These are phyloP conservation scores for Tribolium castaneum DNA, from an alignment of 1,140 invertebrate genomes.

Conservation along the genomic window DNA sequence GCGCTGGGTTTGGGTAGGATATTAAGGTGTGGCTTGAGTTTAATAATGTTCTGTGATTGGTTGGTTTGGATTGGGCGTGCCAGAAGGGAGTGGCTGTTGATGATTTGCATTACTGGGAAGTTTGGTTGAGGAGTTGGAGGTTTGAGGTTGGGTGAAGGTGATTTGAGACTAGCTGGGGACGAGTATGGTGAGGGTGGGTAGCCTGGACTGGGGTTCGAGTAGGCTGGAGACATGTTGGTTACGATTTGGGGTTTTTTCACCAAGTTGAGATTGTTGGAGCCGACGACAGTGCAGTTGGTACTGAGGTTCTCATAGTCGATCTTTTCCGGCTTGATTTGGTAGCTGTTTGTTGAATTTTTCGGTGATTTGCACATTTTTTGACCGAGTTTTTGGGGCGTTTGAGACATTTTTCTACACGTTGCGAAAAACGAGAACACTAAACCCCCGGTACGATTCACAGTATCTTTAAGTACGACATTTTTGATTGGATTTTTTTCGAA, in stretches of 20 bases:
- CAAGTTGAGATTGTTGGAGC: constrained; percentile 62
- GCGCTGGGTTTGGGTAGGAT: constrained; percentile 63
- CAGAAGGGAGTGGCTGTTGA: constrained; percentile 57
- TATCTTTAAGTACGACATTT: constrained; percentile 39
- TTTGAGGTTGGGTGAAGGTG: constrained; percentile 59
- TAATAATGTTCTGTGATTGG: constrained; percentile 61
- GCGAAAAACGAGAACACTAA: constrained; percentile 35
- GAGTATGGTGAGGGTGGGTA: constrained; percentile 61
- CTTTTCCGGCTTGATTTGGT: constrained; percentile 57
- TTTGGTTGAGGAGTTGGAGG: constrained; percentile 61
- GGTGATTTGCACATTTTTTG: constrained; percentile 64
- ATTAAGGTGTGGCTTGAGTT: constrained; percentile 63
- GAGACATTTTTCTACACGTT: constrained; percentile 61
- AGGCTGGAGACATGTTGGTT: constrained; percentile 60
- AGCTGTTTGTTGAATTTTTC: constrained; percentile 56
- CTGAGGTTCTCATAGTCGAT: constrained; percentile 62
- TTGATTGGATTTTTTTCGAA: neutral
- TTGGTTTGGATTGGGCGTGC: constrained; percentile 57
- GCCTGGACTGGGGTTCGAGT: constrained; percentile 60
- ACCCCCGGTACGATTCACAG: constrained; percentile 7
- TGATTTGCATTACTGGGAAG: constrained; percentile 62
- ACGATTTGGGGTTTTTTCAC: constrained; percentile 62
- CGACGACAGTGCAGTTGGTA: constrained; percentile 63
- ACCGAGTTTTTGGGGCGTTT: constrained; percentile 57
- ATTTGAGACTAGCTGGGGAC: constrained; percentile 61